These are phyloP conservation scores for Drosophila flavopinicola DNA, from an alignment of 2,888 invertebrate species.

Conservation along the genomic window DNA sequence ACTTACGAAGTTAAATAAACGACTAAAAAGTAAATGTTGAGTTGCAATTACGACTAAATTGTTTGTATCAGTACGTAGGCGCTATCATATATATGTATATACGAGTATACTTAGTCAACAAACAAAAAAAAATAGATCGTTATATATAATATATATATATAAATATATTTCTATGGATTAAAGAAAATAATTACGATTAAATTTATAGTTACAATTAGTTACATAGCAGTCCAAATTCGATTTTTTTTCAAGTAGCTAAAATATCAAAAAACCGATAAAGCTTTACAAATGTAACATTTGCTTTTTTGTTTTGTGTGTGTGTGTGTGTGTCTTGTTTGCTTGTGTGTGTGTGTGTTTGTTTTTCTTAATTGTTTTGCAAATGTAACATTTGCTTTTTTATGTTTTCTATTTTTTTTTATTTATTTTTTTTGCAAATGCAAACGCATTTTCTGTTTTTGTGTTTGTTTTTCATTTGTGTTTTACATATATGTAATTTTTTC, in stretches of 20 bases:
- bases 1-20: too few relatives aligned
- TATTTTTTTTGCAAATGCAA: neutral
- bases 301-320: conserved; percentile 1
- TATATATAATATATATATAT: conserved; percentile 20
- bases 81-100: conserved; percentile 14
- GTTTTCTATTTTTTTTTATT: neutral
- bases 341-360: conserved; percentile 5
- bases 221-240: conserved; percentile 67
- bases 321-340: neutral
- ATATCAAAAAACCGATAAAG: conserved; percentile 50
- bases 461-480: too few relatives aligned
- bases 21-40: too few relatives aligned
- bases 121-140: neutral
- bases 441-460: conserved; percentile 1
- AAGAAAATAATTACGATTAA: conserved; percentile 23
- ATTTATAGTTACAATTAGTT: conserved; percentile 44
- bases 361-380: neutral
- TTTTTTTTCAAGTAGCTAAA: conserved; percentile 31
- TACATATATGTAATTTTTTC: too few relatives aligned
- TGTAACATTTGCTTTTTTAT: conserved; percentile 2
- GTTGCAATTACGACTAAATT: conserved; percentile 24
- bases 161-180: conserved; percentile 14
- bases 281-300: conserved; percentile 46
- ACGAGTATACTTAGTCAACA: neutral
- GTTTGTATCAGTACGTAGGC: conserved; percentile 63